Evolutionary conservation across 2,888 invertebrate genomes (phyloP).

Genomic region (Frankliniella intonsa): DNA sequence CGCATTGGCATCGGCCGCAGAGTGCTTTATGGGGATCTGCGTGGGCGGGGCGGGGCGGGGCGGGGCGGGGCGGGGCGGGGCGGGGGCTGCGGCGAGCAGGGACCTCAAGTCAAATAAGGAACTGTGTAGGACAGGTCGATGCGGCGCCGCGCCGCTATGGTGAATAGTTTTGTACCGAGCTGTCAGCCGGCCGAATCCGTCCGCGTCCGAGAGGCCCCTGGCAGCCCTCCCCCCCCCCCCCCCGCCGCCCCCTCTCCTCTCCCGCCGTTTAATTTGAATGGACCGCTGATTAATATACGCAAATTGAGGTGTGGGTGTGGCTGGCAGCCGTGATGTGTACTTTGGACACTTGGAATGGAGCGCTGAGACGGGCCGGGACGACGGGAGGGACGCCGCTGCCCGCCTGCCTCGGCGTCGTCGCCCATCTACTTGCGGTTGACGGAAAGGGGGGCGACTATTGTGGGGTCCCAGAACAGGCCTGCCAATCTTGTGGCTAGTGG

Average conservation of each 20-base stretch:
- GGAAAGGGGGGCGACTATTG: too few species aligned
- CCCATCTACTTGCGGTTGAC: not conserved
- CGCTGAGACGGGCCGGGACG: conserved; percentile 35
- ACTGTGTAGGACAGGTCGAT: too few species aligned
- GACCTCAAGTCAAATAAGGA: too few species aligned
- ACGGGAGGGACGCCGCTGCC: too few species aligned
- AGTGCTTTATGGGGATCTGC: too few species aligned
- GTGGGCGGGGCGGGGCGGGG: too few species aligned
- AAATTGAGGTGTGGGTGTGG: not conserved
- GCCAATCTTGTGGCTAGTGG: too few species aligned
- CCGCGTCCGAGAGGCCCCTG: not conserved
- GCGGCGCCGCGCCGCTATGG: too few species aligned
- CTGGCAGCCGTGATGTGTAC: not conserved
- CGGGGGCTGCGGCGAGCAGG: too few species aligned
- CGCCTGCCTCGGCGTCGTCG: not conserved
- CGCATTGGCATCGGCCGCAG: too few species aligned
- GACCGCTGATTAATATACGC: not conserved
- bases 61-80: too few species aligned
- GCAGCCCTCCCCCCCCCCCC: not conserved
- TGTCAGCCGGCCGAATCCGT: not conserved
- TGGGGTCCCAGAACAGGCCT: too few species aligned
- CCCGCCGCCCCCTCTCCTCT: conserved; percentile 26
- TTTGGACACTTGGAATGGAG: not conserved
- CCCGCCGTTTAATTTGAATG: not conserved
- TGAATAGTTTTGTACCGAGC: not conserved